Evolutionary conservation across 1,140 invertebrate species (phyloP).

Genomic region (Eulimnadia texana): DNA sequence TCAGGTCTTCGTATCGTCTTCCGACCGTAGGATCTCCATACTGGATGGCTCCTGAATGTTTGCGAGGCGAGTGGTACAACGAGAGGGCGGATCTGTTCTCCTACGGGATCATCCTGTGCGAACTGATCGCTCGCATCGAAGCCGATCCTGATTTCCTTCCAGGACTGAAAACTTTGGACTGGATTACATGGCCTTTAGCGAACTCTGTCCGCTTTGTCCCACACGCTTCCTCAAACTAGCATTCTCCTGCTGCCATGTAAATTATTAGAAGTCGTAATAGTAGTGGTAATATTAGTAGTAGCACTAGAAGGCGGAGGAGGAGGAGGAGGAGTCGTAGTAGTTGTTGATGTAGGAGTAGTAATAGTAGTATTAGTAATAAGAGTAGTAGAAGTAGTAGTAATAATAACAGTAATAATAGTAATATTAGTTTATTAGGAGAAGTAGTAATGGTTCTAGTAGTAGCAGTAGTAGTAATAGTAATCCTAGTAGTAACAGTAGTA

Average conservation of each 20-base stretch:
- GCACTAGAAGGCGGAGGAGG: too few relatives aligned
- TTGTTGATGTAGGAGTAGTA: too few relatives aligned
- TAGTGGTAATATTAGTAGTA: too few relatives aligned
- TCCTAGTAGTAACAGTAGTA: too few relatives aligned
- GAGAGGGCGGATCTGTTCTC: constrained; percentile 85
- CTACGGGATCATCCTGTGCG: constrained; percentile 88
- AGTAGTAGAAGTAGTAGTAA: too few relatives aligned
- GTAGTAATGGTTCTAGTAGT: too few relatives aligned
- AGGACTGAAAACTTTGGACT: constrained; percentile 86
- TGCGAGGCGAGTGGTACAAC: constrained; percentile 73
- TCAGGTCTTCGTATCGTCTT: constrained; percentile 42
- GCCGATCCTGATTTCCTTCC: constrained; percentile 92
- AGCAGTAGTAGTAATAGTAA: too few relatives aligned
- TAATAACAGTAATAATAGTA: too few relatives aligned
- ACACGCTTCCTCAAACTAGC: constrained; percentile 76
- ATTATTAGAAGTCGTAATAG: too few relatives aligned
- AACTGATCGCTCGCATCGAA: constrained; percentile 83
- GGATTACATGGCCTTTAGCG: constrained; percentile 80
- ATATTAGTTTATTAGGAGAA: too few relatives aligned
- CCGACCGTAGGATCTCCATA: constrained; percentile 86
- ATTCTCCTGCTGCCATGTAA: constrained; percentile 83
- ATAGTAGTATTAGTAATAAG: too few relatives aligned
- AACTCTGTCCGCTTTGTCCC: constrained; percentile 71
- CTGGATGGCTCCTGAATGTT: constrained; percentile 95
- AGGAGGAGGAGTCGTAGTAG: too few relatives aligned